Evolutionary conservation across 30 jellyfish, hydroid and myxozoan genomes (phyloP), one percentile per base, ranked within the genome.

Genomic region (Turritopsis rubra): DNA sequence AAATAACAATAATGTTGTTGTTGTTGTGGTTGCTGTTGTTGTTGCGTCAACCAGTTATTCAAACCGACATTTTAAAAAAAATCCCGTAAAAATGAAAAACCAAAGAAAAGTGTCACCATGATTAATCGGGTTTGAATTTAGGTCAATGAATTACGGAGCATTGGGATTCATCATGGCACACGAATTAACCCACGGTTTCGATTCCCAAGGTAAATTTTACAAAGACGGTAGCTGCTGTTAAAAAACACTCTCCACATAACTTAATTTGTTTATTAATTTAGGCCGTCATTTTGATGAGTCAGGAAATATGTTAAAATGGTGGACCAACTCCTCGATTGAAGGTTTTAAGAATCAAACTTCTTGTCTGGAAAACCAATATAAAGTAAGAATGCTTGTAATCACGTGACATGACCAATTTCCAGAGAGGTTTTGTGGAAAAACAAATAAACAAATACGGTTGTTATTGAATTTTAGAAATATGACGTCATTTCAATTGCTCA

Each of bases 141-240:
- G 95, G 21, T 84, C 90, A 9, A 70, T 88, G 81, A 84, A 89
- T 53, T 89, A 53, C 85, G 94, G 96, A 21, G 90, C 94, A 19
- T 29, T 89, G 31, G 94, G 96, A 80, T 79, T 94, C 21, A 83
- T 90, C 16, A 53, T 90, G 52, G 96, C 89, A 23, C 95, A 90
- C 65, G 97, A 87, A 52, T 54, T 90, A 27, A 86, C 97, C 8
- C 97, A 90, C 75, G 97, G 96, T 20, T 86, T 90, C 75, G 97
- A 90, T 72, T 41, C 91, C n/a, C 84, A 86, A 83, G 97, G 97
- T 87, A 80, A n/a, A n/a, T n/a, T n/a, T n/a, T n/a, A n/a, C n/a
- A n/a, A n/a, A n/a, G n/a, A n/a, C n/a, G n/a, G n/a, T n/a, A n/a
- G n/a, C n/a, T n/a, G n/a, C n/a, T n/a, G n/a, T n/a, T n/a, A n/a